A percentile compares a stretch with the other conserved stretches of the same genome.
These are phyloP conservation scores for Amphipoea oculea DNA, from an alignment of 2,888 invertebrate genomes.

Conservation along the genomic window DNA sequence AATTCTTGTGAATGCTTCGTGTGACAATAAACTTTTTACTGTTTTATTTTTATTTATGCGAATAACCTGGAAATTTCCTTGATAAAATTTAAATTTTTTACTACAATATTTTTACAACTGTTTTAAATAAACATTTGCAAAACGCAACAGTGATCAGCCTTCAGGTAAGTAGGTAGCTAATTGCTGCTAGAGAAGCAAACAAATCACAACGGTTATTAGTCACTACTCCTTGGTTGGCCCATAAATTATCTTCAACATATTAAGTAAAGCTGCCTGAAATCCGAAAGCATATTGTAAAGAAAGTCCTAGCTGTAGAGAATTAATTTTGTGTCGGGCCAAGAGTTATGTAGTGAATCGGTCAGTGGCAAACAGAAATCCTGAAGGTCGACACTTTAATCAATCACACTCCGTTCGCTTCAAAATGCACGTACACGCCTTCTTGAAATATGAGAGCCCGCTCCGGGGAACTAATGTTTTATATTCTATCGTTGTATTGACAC, in stretches of 20 bases:
- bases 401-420: slow-evolving; percentile 77
- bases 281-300: slow-evolving; percentile 34
- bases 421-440: slow-evolving; percentile 82
- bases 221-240: neutral
- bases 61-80: neutral
- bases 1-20: too few relatives aligned
- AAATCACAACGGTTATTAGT: slow-evolving; percentile 2
- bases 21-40: too few relatives aligned
- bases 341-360: slow-evolving; percentile 63
- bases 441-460: slow-evolving; percentile 82
- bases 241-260: slow-evolving; percentile 28
- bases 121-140: neutral
- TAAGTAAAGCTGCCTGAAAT: slow-evolving; percentile 35
- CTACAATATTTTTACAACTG: neutral
- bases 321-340: slow-evolving; percentile 53
- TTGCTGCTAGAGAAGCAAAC: neutral
- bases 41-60: neutral
- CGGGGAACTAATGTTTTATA: slow-evolving; percentile 84
- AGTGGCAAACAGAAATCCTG: slow-evolving; percentile 68
- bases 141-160: neutral
- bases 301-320: slow-evolving; percentile 44
- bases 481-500: slow-evolving; percentile 86
- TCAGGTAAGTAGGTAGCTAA: neutral
- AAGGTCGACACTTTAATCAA: slow-evolving; percentile 85
- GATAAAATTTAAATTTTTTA: neutral